A percentile compares a stretch with the other conserved stretches of the same genome.
These are phyloP conservation scores for Austrofundulus limnaeus DNA, from an alignment of 2,113 vertebrate species.

Conservation along the genomic window DNA sequence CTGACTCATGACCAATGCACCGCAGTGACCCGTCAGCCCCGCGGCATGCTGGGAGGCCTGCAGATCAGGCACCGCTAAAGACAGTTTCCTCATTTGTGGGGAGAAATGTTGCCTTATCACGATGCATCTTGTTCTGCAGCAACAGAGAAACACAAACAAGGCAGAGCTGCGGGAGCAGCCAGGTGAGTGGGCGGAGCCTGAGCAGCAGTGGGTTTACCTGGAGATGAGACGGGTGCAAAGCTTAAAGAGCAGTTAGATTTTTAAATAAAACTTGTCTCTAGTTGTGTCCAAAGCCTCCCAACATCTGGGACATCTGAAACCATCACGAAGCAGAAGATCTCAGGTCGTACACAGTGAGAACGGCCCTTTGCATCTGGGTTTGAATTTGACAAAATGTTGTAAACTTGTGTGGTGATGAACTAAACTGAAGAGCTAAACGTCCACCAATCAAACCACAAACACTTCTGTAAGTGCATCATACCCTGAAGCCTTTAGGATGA, in stretches of 20 bases:
- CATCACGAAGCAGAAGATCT: too few relatives aligned
- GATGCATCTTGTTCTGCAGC: neutral
- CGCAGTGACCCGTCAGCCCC: conserved; percentile 47
- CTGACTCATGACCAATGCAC: conserved; percentile 35
- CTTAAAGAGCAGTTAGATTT: neutral
- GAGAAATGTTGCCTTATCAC: conserved; percentile 11
- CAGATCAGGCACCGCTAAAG: neutral
- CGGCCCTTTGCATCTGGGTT: too few relatives aligned
- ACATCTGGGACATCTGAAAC: too few relatives aligned
- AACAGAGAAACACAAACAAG: neutral
- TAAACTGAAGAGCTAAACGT: too few relatives aligned
- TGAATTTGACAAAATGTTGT: too few relatives aligned
- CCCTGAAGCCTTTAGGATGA: too few relatives aligned
- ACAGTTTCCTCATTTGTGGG: conserved; percentile 33
- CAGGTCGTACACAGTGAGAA: too few relatives aligned
- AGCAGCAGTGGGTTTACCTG: neutral
- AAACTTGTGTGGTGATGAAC: too few relatives aligned
- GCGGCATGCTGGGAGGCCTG: conserved; percentile 53
- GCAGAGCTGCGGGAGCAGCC: neutral
- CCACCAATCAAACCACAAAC: too few relatives aligned
- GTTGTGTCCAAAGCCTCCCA: too few relatives aligned
- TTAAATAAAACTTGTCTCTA: too few relatives aligned
- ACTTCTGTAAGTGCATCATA: too few relatives aligned
- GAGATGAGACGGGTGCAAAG: neutral
- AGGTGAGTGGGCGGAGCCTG: neutral